Evolutionary conservation across 2,113 vertebrate species (phyloP), one percentile per base, ranked within the genome.

Genomic region (Rhea pennata): DNA sequence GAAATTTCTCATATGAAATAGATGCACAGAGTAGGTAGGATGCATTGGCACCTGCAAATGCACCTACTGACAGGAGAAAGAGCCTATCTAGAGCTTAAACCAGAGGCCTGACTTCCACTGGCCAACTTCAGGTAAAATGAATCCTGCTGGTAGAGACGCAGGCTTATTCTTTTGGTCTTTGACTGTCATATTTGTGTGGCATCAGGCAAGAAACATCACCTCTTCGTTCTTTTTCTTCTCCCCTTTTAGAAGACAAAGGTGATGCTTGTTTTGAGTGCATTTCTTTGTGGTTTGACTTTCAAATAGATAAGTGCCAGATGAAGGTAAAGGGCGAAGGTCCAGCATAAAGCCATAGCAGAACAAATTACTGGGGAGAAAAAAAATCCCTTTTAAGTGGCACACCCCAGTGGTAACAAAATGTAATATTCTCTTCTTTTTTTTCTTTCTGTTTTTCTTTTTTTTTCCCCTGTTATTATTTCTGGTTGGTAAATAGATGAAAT

Each of bases 371-470:
- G 79, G 72, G 71, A 96, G 56, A 76, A 95, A 95, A 67, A 31
- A 56, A 95, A 93, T 75, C 59, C 69, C 90, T 94, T 59, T 77
- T 86, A 78, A 80, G 75, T 93, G 95, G 95, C 95, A 96, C 96
- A 95, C 95, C 93, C 93, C 90, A 96, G 95, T 94, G 93, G 95
- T 21, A 93, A 93, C 36, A 94, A 85, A 93, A 94, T 56, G 88
- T 54, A 96, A 87, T 24, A 12, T 91, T 84, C 2, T 46, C 20
- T 48, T 21, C 51, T 31, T 36, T 46, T 66, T 70, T 42, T 54
- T 33, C 11, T 54, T 26, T 54, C 14, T 54, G 17, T 54, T 54
- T 54, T 54, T 13, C 8, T 36, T 9, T 48, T 6, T 36, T 15
- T 65, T 42, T 54, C 39, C 15, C 27, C 42, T n/a, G 19, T 56